Conservation (phyloP, 2,113 vertebrate genomes). For the Bagarius yarrelli region DNA sequence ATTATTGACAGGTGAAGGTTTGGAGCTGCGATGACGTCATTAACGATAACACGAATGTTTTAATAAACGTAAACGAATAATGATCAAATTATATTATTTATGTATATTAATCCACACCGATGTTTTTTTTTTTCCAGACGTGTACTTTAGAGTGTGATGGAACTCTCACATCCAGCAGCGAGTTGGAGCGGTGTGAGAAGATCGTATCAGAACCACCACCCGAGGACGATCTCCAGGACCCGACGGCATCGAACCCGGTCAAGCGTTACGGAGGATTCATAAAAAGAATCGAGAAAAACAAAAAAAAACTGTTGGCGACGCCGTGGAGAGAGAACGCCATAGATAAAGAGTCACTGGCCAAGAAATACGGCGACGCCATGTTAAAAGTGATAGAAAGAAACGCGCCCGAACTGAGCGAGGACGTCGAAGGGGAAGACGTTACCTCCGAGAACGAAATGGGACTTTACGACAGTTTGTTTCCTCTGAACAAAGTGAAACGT, state of each 20-base stretch:
- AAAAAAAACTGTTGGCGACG: constrained; percentile 71
- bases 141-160: constrained; percentile 82
- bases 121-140: constrained; percentile 64
- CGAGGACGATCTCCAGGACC: constrained; percentile 50
- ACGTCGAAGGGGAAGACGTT: constrained; percentile 49
- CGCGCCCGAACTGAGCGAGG: constrained; percentile 47
- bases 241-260: constrained; percentile 54
- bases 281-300: constrained; percentile 79
- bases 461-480: constrained; percentile 40
- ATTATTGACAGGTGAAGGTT: not conserved
- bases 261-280: constrained; percentile 80
- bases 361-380: constrained; percentile 68
- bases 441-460: constrained; percentile 49
- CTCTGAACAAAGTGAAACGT: constrained; percentile 70
- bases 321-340: constrained; percentile 70
- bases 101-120: not conserved
- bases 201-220: constrained; percentile 51
- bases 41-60: not conserved
- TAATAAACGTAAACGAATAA: too few relatives aligned
- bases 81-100: not conserved
- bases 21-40: not conserved
- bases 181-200: constrained; percentile 75
- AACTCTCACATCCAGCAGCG: constrained; percentile 53
- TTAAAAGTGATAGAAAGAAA: constrained; percentile 65
- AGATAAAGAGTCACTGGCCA: constrained; percentile 62